Base-by-base conservation (phyloP, 2,888 invertebrate species). In the Chymomyza amoena region DNA sequence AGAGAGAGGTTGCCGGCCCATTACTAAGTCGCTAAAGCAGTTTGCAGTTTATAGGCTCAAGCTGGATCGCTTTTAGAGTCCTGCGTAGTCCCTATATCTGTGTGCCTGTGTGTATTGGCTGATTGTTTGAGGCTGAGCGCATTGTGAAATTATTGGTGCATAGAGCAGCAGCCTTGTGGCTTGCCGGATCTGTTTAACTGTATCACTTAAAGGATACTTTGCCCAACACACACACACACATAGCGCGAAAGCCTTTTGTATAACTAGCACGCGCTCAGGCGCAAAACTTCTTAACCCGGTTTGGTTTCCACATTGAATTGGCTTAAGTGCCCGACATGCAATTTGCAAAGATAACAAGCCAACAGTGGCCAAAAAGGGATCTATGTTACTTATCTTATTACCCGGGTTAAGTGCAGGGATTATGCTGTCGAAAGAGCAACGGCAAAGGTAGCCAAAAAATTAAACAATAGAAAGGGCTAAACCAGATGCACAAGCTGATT, bases 321-420 rank as follows among this genome's bases (percentile, higher is more conserved):
- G 88, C 87, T 88, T 87, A 87, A 84, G 88, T 87, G 80, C 87
- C 84, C 85, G 87, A 84, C 82, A 77, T 81, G 76, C 82, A 87
- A 87, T 87, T 87, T 87, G 76, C 84, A 88, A 87, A 84, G 84
- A 87, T 87, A 87, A 87, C 88, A 88, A 88, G 84, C 87, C 87
- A 78, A 76, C 69, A 75, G 73, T 72, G 66, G 32, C 66, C 70
- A 71, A 69, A 68, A 67, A 73, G 61, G 72, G 79, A 76, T 84
- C 77, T 80, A 80, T 68, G 86, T 79, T 82, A 84, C 88, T 88
- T 88, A 88, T 88, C 88, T 88, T 88, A 88, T 88, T 88, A 88
- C 87, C 78, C 79, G 84, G 88, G 88, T 88, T 88, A 88, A 88
- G 88, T 88, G 88, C 79, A 76, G 65, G 80, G 88, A 82, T 88